Evolutionary conservation across 2,113 vertebrate species (phyloP), one percentile per base, ranked within the genome.

Genomic region (Sinocyclocheilus anshuiensis): DNA sequence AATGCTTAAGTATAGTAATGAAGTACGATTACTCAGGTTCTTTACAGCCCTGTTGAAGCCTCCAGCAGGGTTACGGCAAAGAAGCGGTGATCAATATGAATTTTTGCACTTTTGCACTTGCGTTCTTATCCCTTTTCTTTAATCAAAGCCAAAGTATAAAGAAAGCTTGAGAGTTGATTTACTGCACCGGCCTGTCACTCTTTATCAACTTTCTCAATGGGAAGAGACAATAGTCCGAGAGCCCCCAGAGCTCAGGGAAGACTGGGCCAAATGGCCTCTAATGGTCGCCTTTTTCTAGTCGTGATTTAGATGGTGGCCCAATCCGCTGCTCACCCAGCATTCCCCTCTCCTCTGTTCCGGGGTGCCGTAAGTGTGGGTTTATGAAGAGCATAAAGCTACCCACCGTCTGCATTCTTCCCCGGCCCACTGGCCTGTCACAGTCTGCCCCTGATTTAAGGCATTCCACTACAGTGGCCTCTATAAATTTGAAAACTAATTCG

Each of bases 131-230:
- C 91, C 84, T 77, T 78, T 85, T 84, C 89, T 84, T 63, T 81
- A 90, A 86, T 55, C 89, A 92, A 90, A 94, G 94, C 92, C 91
- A 90, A 94, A 94, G 93, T 95, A 94, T 95, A 94, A 91, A 93
- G 91, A 94, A 97, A 95, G 95, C 94, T 96, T 93, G 96, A 94
- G 91, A 94, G 93, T 96, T 98, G 98, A 98, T 99, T 99, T 97
- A 98, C 95, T 90, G 89, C 90, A 75, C 89, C 72, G 93, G 92
- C 95, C 90, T 94, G 94, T 95, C 93, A 94, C 96, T 87, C 96
- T 99, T 96, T 97, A 98, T 99, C 97, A 99, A 97, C 96, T 91
- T 94, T 94, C 96, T 99, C 94, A 96, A 96, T 94, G 95, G 96
- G 95, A 95, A 93, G 89, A 94, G 91, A 96, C 97, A 97, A 97